These are phyloP conservation scores for Philypnodon macrostomus DNA, from an alignment of 2,797 vertebrate genomes.

Conservation along the genomic window DNA sequence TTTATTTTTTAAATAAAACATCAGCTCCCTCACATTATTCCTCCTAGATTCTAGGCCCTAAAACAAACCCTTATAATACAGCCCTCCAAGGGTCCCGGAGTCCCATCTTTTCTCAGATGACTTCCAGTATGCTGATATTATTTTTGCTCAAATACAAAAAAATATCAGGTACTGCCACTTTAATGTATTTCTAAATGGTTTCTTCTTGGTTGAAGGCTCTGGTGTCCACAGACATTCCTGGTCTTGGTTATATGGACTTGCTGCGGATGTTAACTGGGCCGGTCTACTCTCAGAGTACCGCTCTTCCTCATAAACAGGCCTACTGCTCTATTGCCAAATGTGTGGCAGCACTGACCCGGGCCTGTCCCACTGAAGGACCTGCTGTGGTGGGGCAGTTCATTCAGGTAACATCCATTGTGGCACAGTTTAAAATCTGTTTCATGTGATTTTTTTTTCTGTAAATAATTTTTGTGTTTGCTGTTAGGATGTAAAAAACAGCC, in stretches of 20 bases:
- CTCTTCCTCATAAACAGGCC: conserved; percentile 96
- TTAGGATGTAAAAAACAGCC: conserved; percentile 95
- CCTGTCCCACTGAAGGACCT: conserved; percentile 93
- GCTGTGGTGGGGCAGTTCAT: conserved; percentile 98
- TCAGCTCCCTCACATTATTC: too few relatives aligned
- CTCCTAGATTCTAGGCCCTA: too few relatives aligned
- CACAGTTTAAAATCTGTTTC: neutral
- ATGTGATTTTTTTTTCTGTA: neutral
- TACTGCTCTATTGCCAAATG: conserved; percentile 99
- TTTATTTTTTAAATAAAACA: too few relatives aligned
- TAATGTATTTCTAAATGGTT: too few relatives aligned
- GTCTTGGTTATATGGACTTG: conserved; percentile 97
- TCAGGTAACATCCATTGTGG: conserved; percentile 66
- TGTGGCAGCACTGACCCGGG: conserved; percentile 93
- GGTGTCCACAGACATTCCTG: conserved; percentile 88
- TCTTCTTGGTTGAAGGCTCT: conserved; percentile 87
- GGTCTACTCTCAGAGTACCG: conserved; percentile 92
- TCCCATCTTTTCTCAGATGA: too few relatives aligned
- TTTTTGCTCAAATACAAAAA: too few relatives aligned
- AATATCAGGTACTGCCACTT: too few relatives aligned
- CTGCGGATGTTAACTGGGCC: conserved; percentile 95
- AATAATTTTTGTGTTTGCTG: neutral
- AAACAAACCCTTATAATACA: too few relatives aligned
- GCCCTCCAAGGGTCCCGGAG: too few relatives aligned
- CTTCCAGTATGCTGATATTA: too few relatives aligned